Percentiles rank a stretch among this genome's conserved stretches.
These are phyloP conservation scores for Orthosia gracilis DNA, from an alignment of 2,888 invertebrate genomes.

Conservation along the genomic window DNA sequence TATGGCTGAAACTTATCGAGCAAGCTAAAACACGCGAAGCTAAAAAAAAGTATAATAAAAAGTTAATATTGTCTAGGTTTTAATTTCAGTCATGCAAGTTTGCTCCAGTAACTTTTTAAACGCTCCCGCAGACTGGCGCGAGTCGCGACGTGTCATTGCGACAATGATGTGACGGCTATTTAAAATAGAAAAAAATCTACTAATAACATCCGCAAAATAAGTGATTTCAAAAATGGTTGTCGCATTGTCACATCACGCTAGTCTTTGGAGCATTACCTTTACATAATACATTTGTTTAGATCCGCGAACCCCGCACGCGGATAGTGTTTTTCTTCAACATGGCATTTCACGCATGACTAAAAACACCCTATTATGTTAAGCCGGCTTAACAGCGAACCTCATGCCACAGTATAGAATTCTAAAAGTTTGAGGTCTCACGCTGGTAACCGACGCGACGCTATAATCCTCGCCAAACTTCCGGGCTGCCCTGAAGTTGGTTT, in stretches of 20 bases:
- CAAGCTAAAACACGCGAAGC: background rate
- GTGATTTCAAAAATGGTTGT: background rate
- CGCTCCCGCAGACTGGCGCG: background rate
- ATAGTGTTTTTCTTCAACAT: slow-evolving; percentile 10
- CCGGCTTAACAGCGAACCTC: slow-evolving; percentile 24
- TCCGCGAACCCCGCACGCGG: background rate
- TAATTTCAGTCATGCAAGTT: slow-evolving; percentile 3
- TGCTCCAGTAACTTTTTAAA: background rate
- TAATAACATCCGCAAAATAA: background rate
- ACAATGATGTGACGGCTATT: background rate
- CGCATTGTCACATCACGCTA: too few species aligned
- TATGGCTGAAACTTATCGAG: background rate
- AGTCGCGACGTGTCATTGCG: background rate
- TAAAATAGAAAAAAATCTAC: too few species aligned
- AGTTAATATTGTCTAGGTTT: background rate
- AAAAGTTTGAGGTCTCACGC: background rate
- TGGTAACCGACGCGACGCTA: background rate
- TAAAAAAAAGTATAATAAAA: background rate
- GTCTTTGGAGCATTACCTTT: background rate
- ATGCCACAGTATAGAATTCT: slow-evolving; percentile 6
- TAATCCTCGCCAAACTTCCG: too few species aligned
- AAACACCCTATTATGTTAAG: slow-evolving; percentile 39
- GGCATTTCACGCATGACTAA: slow-evolving; percentile 34
- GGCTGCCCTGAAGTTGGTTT: too few species aligned
- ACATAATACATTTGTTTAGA: background rate